Evolutionary conservation across 2,113 vertebrate species (phyloP).

Genomic region (Chamaetylas fuelleborni): DNA sequence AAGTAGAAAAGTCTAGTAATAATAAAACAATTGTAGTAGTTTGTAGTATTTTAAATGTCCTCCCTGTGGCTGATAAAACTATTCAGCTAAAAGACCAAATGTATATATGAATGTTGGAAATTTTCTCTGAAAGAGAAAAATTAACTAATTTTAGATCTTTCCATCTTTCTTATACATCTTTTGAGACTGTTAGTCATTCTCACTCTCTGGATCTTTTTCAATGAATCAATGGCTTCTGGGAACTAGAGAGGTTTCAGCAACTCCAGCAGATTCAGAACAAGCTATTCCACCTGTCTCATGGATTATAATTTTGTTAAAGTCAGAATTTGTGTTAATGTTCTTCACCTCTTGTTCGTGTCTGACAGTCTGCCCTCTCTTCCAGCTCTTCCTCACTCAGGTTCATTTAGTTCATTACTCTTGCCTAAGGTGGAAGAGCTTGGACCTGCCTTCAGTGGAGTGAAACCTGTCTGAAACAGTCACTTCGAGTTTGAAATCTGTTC

Average conservation of each 20-base stretch:
- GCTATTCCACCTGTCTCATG: background rate
- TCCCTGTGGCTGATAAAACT: background rate
- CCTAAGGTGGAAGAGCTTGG: background rate
- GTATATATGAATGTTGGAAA: background rate
- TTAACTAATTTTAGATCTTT: background rate
- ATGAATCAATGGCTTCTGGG: background rate
- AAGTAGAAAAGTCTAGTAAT: background rate
- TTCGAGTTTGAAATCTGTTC: conserved; percentile 41
- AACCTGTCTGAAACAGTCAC: background rate
- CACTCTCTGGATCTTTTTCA: background rate
- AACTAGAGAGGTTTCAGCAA: background rate
- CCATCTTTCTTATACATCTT: background rate
- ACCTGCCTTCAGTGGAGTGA: background rate
- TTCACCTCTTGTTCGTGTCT: background rate
- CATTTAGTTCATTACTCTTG: conserved; percentile 8
- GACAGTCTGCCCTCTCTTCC: background rate
- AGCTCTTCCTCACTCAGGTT: background rate
- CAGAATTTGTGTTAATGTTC: background rate
- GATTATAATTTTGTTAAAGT: background rate
- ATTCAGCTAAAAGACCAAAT: background rate
- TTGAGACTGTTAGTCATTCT: background rate
- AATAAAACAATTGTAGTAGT: background rate
- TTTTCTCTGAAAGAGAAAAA: background rate
- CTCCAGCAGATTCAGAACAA: background rate
- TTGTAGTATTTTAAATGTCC: background rate